phyloP scores from a whole-genome alignment of 2,797 vertebrate genomes.

The Girardinus metallicus region DNA sequence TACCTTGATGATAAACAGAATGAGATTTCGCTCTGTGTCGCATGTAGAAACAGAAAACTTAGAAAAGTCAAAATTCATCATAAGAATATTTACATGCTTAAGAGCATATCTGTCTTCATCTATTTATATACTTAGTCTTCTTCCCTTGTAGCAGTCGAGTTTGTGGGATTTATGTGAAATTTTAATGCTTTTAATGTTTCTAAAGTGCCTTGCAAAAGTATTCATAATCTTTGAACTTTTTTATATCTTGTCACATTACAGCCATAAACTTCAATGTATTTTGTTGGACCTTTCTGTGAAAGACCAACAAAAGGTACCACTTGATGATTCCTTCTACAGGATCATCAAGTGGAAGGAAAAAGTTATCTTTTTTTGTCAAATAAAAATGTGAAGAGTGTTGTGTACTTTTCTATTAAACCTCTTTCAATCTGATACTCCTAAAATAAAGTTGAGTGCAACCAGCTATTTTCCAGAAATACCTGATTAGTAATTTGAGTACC shows the following conservation, averaged over 20 bases:
- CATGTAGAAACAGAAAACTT: constrained; percentile 51
- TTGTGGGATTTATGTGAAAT: constrained; percentile 40
- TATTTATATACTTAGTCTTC: constrained; percentile 6
- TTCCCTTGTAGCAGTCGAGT: constrained; percentile 35
- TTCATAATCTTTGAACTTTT: constrained; percentile 13
- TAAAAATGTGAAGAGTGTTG: not conserved
- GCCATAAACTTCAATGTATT: not conserved
- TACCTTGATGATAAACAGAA: constrained; percentile 73
- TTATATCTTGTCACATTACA: not conserved
- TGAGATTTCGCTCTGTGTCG: constrained; percentile 52
- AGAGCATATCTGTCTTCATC: constrained; percentile 37
- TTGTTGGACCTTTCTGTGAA: not conserved
- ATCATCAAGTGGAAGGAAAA: not conserved
- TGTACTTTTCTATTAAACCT: not conserved
- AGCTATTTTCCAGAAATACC: not conserved
- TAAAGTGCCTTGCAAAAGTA: not conserved
- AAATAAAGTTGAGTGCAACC: not conserved
- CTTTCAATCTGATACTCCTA: not conserved
- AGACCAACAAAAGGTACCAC: not conserved
- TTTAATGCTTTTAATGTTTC: constrained; percentile 25
- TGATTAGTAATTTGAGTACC: not conserved
- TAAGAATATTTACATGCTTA: constrained; percentile 51
- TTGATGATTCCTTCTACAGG: too few relatives aligned
- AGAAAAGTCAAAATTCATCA: constrained; percentile 1
- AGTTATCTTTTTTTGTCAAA: not conserved